Conservation (phyloP, 2,888 invertebrate genomes). For the Uloborus plumipes region DNA sequence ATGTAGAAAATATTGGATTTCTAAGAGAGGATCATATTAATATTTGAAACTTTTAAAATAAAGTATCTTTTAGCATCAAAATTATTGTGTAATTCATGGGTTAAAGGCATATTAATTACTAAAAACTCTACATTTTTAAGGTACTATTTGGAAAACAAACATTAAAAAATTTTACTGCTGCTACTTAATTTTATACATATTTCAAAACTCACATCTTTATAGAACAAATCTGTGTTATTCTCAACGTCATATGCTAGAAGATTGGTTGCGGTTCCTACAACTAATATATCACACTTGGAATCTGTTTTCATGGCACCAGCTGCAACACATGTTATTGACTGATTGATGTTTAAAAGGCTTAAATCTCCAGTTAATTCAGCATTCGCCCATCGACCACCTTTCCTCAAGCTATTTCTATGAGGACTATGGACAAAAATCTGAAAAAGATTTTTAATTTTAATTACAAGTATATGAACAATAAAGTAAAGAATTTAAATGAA, state of each 20-base stretch:
- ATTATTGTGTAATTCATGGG: too few relatives aligned
- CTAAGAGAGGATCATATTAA: too few relatives aligned
- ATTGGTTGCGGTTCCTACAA: conserved; percentile 84
- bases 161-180: too few relatives aligned
- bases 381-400: conserved; percentile 74
- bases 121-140: too few relatives aligned
- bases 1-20: too few relatives aligned
- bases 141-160: too few relatives aligned
- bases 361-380: conserved; percentile 73
- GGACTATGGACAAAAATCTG: conserved; percentile 89
- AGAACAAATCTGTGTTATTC: conserved; percentile 91
- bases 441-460: not conserved
- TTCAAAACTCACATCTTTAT: conserved; percentile 79
- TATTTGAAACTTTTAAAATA: too few relatives aligned
- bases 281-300: conserved; percentile 79
- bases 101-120: too few relatives aligned
- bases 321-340: conserved; percentile 82
- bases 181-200: too few relatives aligned
- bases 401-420: conserved; percentile 77
- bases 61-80: too few relatives aligned
- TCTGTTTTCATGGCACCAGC: conserved; percentile 80
- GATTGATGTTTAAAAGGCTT: conserved; percentile 82
- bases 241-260: conserved; percentile 89
- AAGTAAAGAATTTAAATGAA: too few relatives aligned
- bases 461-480: too few relatives aligned